phyloP scores from a whole-genome alignment of 1,140 invertebrate species.

The Gonatopus flavifemur region DNA sequence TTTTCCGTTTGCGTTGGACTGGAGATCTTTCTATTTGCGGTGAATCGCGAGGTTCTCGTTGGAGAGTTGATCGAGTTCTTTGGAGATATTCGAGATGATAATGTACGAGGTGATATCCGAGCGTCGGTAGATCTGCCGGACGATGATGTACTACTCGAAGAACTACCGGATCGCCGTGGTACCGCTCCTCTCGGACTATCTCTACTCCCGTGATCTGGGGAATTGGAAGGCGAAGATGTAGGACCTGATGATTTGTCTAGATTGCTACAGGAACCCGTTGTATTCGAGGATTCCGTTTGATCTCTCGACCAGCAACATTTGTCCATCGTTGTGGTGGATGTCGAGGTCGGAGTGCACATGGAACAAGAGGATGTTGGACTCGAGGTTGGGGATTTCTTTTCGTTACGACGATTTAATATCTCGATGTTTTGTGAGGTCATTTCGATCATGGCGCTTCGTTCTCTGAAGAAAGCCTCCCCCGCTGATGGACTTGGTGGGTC shows the following conservation, averaged over 20 bases:
- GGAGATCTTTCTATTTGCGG: constrained; percentile 39
- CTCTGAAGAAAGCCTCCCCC: constrained; percentile 44
- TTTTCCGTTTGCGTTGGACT: constrained; percentile 52
- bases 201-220: constrained; percentile 22
- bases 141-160: constrained; percentile 47
- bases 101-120: constrained; percentile 20
- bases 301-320: constrained; percentile 23
- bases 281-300: too few species aligned
- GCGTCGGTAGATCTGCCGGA: constrained; percentile 36
- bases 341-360: constrained; percentile 16
- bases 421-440: constrained; percentile 56
- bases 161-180: constrained; percentile 40
- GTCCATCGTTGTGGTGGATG: constrained; percentile 18
- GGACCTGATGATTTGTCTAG: constrained; percentile 32
- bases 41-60: constrained; percentile 12
- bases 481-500: constrained; percentile 13
- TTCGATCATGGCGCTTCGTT: constrained; percentile 50
- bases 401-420: constrained; percentile 49
- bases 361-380: constrained; percentile 10
- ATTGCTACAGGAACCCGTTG: too few species aligned
- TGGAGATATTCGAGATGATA: constrained; percentile 18
- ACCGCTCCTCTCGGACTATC: constrained; percentile 28
- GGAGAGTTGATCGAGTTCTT: constrained; percentile 20
- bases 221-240: constrained; percentile 33
- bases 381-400: constrained; percentile 32